Conservation (phyloP, 2,113 vertebrate genomes). For the Alaudala cheleensis region DNA sequence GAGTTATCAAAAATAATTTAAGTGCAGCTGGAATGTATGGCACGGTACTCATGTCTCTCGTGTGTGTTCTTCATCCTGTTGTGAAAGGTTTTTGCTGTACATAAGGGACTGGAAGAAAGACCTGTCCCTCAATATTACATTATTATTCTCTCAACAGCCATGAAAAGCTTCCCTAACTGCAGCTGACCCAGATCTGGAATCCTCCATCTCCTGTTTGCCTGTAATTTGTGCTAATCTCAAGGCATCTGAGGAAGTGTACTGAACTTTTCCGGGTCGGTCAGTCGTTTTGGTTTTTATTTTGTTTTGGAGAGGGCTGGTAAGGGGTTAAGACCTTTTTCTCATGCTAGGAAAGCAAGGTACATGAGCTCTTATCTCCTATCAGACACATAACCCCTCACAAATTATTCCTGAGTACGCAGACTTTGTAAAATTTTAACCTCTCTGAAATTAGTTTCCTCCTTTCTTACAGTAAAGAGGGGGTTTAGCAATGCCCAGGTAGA, state of each 20-base stretch:
- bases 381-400: slow-evolving; percentile 20
- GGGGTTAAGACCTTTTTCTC: slow-evolving; percentile 53
- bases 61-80: background rate
- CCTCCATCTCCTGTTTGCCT: background rate
- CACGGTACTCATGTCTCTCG: background rate
- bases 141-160: background rate
- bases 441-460: slow-evolving; percentile 44
- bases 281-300: background rate
- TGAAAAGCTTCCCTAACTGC: background rate
- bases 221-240: background rate
- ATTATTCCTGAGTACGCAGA: slow-evolving; percentile 54
- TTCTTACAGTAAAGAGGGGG: slow-evolving; percentile 34
- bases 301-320: no score
- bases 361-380: slow-evolving; percentile 68
- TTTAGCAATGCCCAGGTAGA: slow-evolving; percentile 12
- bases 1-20: background rate
- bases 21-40: background rate
- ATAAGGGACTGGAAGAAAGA: background rate
- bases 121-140: background rate
- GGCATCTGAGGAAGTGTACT: background rate
- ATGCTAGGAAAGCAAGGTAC: slow-evolving; percentile 26
- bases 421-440: slow-evolving; percentile 78
- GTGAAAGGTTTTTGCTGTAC: background rate
- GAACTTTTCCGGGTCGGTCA: background rate
- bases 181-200: background rate